Percentiles rank a stretch among this genome's conserved stretches.
Conservation (phyloP, 2,113 vertebrate species). For the Channa maculata region DNA sequence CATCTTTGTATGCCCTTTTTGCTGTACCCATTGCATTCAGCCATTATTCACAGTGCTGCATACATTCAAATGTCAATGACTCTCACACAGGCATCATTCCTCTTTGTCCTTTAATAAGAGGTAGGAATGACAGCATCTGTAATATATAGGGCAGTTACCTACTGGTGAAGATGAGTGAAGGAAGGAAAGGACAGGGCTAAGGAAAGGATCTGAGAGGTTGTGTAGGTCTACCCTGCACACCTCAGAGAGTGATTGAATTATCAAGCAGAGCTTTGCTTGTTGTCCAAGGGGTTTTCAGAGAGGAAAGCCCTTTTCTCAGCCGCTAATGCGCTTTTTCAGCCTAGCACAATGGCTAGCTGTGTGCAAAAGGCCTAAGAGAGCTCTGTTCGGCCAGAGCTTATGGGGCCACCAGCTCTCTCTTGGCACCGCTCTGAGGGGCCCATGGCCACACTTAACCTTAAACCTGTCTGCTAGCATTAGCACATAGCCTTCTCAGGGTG, state of each 20-base stretch:
- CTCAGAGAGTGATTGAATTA: slow-evolving; percentile 78
- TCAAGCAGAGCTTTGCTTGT: slow-evolving; percentile 78
- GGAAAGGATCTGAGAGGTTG: slow-evolving; percentile 38
- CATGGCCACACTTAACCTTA: slow-evolving; percentile 76
- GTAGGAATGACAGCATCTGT: slow-evolving; percentile 68
- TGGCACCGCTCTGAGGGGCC: slow-evolving; percentile 73
- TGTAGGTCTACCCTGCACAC: slow-evolving; percentile 44
- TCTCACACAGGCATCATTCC: slow-evolving; percentile 71
- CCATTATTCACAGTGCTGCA: slow-evolving; percentile 70
- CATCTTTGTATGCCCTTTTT: slow-evolving; percentile 69
- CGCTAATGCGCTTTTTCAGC: slow-evolving; percentile 79
- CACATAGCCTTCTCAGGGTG: slow-evolving; percentile 55
- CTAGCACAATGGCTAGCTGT: slow-evolving; percentile 76
- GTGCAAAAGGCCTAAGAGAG: slow-evolving; percentile 70
- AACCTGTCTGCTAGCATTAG: slow-evolving; percentile 71
- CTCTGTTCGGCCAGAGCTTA: slow-evolving; percentile 68
- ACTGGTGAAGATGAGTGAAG: slow-evolving; percentile 66
- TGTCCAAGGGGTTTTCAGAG: slow-evolving; percentile 67
- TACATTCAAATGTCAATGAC: slow-evolving; percentile 78
- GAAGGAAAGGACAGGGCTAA: slow-evolving; percentile 30
- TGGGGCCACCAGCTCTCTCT: slow-evolving; percentile 76
- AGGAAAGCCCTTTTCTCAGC: slow-evolving; percentile 74
- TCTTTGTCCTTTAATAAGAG: slow-evolving; percentile 79
- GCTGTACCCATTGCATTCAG: slow-evolving; percentile 50
- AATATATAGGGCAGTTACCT: slow-evolving; percentile 77